Conservation (phyloP, 2,113 vertebrate genomes). For the Cinclus mexicanus region DNA sequence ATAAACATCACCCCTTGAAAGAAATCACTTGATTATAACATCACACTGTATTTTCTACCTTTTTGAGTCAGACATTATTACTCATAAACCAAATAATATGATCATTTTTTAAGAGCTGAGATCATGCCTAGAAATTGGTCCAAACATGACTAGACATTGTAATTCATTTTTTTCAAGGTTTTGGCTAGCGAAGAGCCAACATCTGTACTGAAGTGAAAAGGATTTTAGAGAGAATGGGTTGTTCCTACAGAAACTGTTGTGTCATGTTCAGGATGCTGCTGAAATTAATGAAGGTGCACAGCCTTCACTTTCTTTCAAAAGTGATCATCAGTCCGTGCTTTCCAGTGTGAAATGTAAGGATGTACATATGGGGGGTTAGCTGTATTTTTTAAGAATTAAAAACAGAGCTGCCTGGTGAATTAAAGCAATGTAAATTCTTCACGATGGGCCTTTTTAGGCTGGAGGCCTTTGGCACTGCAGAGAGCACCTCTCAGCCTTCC, state of each 20-base stretch:
- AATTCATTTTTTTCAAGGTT: neutral
- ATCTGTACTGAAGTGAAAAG: neutral
- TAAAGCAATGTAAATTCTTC: neutral
- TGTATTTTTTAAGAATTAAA: neutral
- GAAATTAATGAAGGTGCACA: neutral
- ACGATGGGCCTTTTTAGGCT: neutral
- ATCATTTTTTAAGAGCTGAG: constrained; percentile 3
- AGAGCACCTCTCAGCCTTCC: neutral
- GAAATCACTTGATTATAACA: neutral
- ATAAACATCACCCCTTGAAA: neutral
- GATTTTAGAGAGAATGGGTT: neutral
- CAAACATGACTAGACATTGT: constrained; percentile 44
- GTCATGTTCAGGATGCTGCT: neutral
- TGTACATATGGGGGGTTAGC: neutral
- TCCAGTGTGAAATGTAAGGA: neutral
- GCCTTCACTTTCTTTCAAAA: neutral
- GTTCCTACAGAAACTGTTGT: neutral
- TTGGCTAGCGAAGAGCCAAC: neutral
- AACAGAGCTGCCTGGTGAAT: neutral
- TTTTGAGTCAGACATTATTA: constrained; percentile 18
- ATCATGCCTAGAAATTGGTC: constrained; percentile 16
- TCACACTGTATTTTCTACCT: neutral
- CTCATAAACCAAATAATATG: constrained; percentile 24
- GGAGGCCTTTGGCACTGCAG: neutral
- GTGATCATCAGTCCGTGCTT: neutral